Base-by-base conservation (phyloP, 1,140 invertebrate species). In the Drosophila hydei region DNA sequence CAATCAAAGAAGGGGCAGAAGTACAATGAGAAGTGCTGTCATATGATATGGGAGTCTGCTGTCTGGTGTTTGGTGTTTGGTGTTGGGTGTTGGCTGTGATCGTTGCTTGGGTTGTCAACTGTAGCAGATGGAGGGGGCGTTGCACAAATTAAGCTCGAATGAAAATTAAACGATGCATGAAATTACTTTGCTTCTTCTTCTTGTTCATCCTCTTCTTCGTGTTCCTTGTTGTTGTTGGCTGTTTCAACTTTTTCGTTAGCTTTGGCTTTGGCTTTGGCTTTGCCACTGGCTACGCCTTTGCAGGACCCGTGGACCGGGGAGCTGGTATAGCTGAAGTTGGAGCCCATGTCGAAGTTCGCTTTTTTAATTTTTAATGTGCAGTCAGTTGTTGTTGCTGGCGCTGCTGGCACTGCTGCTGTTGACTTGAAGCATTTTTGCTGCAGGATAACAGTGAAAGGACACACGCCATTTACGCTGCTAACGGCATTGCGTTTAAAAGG, bases 81-180 rank as follows among this genome's bases (percentile, higher is more conserved):
- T n/a, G n/a, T n/a, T n/a, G n/a, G n/a, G n/a, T n/a, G n/a, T n/a
- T n/a, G n/a, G 5, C 59, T 77, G 40, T 65, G 43, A 72, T 62
- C 60, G 33, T 11, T 33, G 30, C 30, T 38, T 21, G 30, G 67
- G 47, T 60, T 62, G 72, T 74, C 52, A 65, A 71, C 30, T 69
- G 12, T 47, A 54, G 38, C 14, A 21, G 40, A 38, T 27, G 33
- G 65, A 33, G 65, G 55, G 61, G 70, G 60, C 63, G 79, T 79
- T 88, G 88, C 83, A 90, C 88, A 90, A 90, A 90, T 90, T 90
- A 90, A 90, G 73, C 83, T 79, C 79, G 88, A 90, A 89, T 79
- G 79, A 90, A 90, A 90, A 90, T 89, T 88, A 90, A 90, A 90
- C 88, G 88, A 90, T 90, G 88, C 88, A 90, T 90, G 88, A 90